Evolutionary conservation across 2,888 invertebrate species (phyloP).

Genomic region (Hemithea aestivaria): DNA sequence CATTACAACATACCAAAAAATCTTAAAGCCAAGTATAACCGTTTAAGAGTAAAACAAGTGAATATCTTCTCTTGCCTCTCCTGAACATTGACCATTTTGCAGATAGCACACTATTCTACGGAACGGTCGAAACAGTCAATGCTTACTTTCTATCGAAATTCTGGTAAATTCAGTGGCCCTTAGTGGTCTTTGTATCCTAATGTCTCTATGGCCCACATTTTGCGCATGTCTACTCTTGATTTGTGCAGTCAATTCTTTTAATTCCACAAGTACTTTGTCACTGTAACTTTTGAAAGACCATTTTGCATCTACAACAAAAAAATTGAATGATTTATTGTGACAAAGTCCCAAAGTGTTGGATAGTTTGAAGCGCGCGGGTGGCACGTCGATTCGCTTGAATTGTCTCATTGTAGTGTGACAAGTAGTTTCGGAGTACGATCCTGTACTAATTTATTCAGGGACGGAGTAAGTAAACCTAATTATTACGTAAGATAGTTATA

Average conservation of each 20-base stretch:
- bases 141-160: constrained; percentile 34
- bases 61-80: too few relatives aligned
- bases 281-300: not conserved
- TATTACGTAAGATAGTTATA: not conserved
- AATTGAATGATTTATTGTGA: not conserved
- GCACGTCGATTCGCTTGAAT: constrained; percentile 43
- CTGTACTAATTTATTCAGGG: constrained; percentile 69
- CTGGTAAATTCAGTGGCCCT: constrained; percentile 26
- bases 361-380: constrained; percentile 28
- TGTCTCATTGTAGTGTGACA: constrained; percentile 60
- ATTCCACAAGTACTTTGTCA: constrained; percentile 1
- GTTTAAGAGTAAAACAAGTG: too few relatives aligned
- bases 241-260: constrained; percentile 20
- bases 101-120: too few relatives aligned
- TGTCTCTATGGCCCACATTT: constrained; percentile 38
- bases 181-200: constrained; percentile 16
- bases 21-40: too few relatives aligned
- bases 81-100: too few relatives aligned
- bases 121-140: too few relatives aligned
- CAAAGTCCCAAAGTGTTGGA: constrained; percentile 3
- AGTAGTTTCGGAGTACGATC: constrained; percentile 70
- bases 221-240: constrained; percentile 56
- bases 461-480: constrained; percentile 32
- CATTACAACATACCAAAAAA: too few relatives aligned
- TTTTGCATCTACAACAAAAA: not conserved